Evolutionary conservation across 2,113 vertebrate species (phyloP).

Genomic region (Noctilio leporinus): DNA sequence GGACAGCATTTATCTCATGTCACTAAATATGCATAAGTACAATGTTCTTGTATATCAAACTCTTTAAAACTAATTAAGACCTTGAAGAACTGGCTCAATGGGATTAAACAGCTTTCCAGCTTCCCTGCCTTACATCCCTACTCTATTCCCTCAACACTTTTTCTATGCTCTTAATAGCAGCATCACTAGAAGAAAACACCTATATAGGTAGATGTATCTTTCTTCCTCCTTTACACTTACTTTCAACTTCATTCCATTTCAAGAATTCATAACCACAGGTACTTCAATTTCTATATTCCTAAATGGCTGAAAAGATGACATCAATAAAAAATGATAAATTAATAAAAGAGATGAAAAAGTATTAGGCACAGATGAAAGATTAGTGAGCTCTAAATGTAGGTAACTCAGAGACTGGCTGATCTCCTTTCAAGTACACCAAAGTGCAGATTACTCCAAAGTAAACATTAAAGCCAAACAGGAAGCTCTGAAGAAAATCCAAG

Average conservation of each 20-base stretch:
- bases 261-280: slow-evolving; percentile 12
- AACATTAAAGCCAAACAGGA: background rate
- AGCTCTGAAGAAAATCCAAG: background rate
- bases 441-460: background rate
- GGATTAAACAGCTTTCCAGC: background rate
- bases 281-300: background rate
- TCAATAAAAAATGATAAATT: background rate
- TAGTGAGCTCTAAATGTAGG: background rate
- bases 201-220: background rate
- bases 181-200: background rate
- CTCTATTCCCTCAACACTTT: background rate
- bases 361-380: background rate
- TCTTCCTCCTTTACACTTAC: background rate
- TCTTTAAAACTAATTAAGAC: background rate
- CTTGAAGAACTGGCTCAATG: background rate
- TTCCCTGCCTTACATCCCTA: background rate
- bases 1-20: background rate
- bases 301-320: background rate
- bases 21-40: background rate
- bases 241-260: background rate
- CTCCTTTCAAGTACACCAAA: background rate
- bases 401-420: background rate
- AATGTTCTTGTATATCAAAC: background rate
- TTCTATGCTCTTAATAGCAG: background rate
- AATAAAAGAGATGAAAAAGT: background rate